phyloP scores from a whole-genome alignment of 1,140 invertebrate genomes.

The Leucophenga varia region DNA sequence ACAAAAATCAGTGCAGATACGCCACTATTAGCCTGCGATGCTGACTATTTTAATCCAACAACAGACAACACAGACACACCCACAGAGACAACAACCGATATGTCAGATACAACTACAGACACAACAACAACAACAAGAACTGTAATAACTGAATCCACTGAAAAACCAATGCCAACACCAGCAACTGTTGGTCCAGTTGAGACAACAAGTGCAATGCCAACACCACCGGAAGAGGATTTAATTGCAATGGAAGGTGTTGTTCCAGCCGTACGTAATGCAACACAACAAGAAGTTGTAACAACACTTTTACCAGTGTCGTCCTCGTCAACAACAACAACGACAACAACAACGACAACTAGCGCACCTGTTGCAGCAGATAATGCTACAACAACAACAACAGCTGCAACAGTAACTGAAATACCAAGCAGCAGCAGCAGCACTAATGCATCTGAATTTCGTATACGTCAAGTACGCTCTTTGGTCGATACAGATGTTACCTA shows the following conservation, averaged over 20 bases:
- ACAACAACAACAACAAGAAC: not conserved
- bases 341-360: too few relatives aligned
- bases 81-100: constrained; percentile 13
- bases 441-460: too few relatives aligned
- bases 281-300: too few relatives aligned
- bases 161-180: constrained; percentile 33
- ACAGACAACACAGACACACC: constrained; percentile 30
- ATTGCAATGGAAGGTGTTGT: not conserved
- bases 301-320: too few relatives aligned
- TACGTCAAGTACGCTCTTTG: constrained; percentile 26
- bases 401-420: too few relatives aligned
- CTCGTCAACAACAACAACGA: not conserved
- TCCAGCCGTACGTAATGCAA: too few relatives aligned
- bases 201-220: constrained; percentile 36
- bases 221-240: constrained; percentile 34
- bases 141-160: constrained; percentile 16
- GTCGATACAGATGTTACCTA: constrained; percentile 27
- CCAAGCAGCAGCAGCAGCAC: too few relatives aligned
- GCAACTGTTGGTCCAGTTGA: constrained; percentile 29
- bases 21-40: constrained; percentile 36
- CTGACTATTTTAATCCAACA: constrained; percentile 38
- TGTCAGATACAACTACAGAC: too few relatives aligned
- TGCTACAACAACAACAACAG: too few relatives aligned
- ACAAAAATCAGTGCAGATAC: constrained; percentile 23
- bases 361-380: too few relatives aligned